Percentiles rank a stretch among this genome's conserved stretches.
These are phyloP conservation scores for Bimastos eiseni DNA, from an alignment of 2,888 invertebrate genomes.

Conservation along the genomic window DNA sequence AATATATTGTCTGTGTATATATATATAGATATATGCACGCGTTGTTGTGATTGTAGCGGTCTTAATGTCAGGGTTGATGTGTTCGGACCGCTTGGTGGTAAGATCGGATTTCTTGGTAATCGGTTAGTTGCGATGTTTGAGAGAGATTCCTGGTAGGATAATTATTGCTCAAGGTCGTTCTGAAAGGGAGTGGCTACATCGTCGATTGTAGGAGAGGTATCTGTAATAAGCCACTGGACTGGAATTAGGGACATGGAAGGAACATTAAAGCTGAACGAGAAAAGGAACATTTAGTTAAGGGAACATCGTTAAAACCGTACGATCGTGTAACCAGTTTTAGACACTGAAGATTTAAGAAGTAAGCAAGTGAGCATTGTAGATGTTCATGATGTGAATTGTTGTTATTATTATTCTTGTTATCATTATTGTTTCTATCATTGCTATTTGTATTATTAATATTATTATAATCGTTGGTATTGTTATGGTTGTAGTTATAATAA, in stretches of 20 bases:
- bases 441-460: no score
- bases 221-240: background rate
- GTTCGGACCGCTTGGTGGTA: background rate
- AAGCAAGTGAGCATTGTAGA: background rate
- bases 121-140: background rate
- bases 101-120: background rate
- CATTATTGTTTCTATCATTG: no score
- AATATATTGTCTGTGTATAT: background rate
- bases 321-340: background rate
- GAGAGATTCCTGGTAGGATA: background rate
- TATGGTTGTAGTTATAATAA: no score
- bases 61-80: background rate
- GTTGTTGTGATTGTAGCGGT: background rate
- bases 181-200: background rate
- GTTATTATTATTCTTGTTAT: no score
- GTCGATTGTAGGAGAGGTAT: background rate
- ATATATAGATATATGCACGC: no score
- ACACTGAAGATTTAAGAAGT: background rate
- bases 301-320: background rate
- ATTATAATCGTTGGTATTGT: no score
- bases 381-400: no score
- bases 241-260: background rate
- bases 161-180: background rate
- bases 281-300: background rate
- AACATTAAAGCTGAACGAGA: slow-evolving; percentile 8